Base-by-base conservation (phyloP, 2,888 invertebrate genomes). In the Brachynemurus nebulosus region DNA sequence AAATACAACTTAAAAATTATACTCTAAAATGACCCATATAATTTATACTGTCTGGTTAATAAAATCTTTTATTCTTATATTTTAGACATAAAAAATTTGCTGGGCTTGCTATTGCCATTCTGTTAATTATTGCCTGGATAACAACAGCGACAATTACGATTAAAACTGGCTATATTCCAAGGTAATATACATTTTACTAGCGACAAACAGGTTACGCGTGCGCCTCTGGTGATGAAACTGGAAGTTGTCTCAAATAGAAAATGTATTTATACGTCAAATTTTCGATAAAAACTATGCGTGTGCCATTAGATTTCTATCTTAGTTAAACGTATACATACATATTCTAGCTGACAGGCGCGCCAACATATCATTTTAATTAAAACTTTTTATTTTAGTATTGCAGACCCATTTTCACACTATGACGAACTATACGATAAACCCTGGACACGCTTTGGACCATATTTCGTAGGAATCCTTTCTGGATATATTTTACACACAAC, bases 91-190 rank as follows among this genome's bases (percentile, higher is more conserved):
- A 27, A n/a, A 16, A 12, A 7, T 5, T 40, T 6, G 40, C 40
- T 8, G 40, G 27, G n/a, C 60, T 60, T 1, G 52, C 61, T 4
- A 55, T 67, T 16, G 66, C 63, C 2, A 52, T 56, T 33, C 57
- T 60, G 1, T 57, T 67, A 14, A 56, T 70, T 46, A 53, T 71
- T 19, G 60, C 66, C 1, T 65, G 70, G 46, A 63, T 67, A 2
- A 67, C 66, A 1, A 73, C 75, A 17, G 66, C 70, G 2, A 57
- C 67, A 35, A 62, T 65, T 12, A 64, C 70, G 0, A 59, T 68
- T 48, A 54, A 56, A 4, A 52, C 55, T 2, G 48, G 56, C 21
- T 55, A 60, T 45, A 54, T 56, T 27, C 57, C 61, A 11, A 59
- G 59, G 63, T 64, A 49, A 55, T 53, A 52, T n/a, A n/a, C n/a